Evolutionary conservation across 2,113 vertebrate genomes (phyloP).

Genomic region (Dipodomys merriami): DNA sequence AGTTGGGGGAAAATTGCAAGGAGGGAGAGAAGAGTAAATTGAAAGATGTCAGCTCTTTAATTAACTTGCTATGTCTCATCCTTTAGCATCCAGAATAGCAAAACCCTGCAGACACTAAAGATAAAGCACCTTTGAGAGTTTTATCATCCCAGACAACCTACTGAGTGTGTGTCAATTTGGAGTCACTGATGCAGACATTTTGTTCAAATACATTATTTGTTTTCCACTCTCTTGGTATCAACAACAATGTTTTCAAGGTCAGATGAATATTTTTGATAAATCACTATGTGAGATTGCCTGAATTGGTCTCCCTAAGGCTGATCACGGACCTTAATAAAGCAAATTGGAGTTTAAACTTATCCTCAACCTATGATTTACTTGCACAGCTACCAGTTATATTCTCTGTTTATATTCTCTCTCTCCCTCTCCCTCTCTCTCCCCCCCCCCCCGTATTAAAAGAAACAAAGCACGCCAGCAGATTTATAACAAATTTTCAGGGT

Average conservation of each 20-base stretch:
- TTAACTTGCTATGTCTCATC: conserved; percentile 40
- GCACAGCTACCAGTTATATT: not conserved
- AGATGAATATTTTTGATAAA: conserved; percentile 61
- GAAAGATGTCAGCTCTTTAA: conserved; percentile 51
- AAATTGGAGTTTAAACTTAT: conserved; percentile 33
- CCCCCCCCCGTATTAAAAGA: not conserved
- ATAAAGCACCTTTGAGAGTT: conserved; percentile 14
- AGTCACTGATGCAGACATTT: conserved; percentile 65
- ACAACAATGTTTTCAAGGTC: conserved; percentile 62
- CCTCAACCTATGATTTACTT: conserved; percentile 10
- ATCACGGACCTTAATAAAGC: conserved; percentile 27
- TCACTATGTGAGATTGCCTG: not conserved
- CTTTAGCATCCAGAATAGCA: conserved; percentile 29
- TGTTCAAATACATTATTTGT: conserved; percentile 64
- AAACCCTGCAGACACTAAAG: conserved; percentile 1
- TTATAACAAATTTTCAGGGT: not conserved
- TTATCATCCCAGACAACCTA: conserved; percentile 41
- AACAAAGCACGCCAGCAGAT: not conserved
- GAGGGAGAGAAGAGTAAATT: conserved; percentile 27
- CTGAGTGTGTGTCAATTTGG: conserved; percentile 52
- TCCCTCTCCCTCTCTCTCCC: too few species aligned
- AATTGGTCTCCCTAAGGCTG: not conserved
- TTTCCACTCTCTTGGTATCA: conserved; percentile 8
- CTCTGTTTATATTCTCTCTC: not conserved
- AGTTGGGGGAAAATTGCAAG: not conserved